Evolutionary conservation across 2,888 invertebrate species (phyloP), one percentile per base, ranked within the genome.

Genomic region (Myopa testacea): DNA sequence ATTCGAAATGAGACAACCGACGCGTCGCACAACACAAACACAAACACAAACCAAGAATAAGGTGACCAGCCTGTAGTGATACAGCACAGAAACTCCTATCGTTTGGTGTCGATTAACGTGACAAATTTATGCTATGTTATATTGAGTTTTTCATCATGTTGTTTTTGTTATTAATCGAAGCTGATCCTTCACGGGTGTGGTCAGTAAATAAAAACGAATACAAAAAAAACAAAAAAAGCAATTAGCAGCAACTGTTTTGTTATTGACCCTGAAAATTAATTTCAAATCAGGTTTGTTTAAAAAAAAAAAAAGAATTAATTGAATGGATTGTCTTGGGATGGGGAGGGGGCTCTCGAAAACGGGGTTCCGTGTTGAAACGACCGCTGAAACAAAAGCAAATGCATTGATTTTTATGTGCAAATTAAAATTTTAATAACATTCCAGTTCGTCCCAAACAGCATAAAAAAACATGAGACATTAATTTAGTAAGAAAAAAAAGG

Each of bases 351-450:
- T 50, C 50, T 26, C 26, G 26, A 26, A 26, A 2, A 26, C 26
- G 26, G 26, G 26, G 26, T 26, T 26, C 26, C 26, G 26, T 26
- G 26, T 26, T 26, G 26, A 26, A 26, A 26, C 26, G 26, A 26
- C 26, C 26, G 52, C 52, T 34, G 12, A 69, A 37, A 19, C 5
- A 65, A 65, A 1, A 65, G 40, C 37, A 40, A 75, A 45, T 45
- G 45, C 45, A 45, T 52, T 63, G n/a, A 40, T 75, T 72, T 73
- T 63, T 50, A 73, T 73, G 50, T 26, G 69, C 62, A 70, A 70
- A 76, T 70, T 38, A 70, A 67, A 65, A 70, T 78, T 78, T 73
- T 67, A 71, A 78, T 78, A 76, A 72, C 63, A 73, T 76, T 73
- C 63, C 60, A 76, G 73, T 58, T n/a, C 12, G 52, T 38, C 67